Base-by-base conservation (phyloP, 30 jellyfish, hydroid and myxozoan species). In the Cassiopea xamachana region DNA sequence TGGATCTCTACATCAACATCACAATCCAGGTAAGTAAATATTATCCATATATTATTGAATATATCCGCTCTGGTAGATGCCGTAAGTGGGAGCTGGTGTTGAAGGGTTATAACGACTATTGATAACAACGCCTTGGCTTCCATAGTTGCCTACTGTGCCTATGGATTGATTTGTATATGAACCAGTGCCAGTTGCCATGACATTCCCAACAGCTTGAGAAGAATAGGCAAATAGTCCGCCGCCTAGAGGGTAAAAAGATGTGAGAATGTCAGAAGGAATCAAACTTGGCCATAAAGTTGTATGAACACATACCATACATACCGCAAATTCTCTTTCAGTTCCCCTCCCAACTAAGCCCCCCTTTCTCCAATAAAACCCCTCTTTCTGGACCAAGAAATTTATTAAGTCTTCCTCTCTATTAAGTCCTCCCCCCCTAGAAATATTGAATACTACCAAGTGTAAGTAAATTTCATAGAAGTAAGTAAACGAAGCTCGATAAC, bases 101-200 rank as follows among this genome's bases (percentile, higher is more conserved):
- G 83, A 62, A 19, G 94, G 67, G 77, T 47, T 69, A 69, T 74
- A 75, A n/a, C 89, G 94, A 49, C 83, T 67, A 48, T 60, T 74
- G 51, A 27, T 59, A 18, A 39, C 75, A 5, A 61, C 75, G 17
- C 61, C 83, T 58, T 75, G 86, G 69, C 51, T 77, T 19, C 86
- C 85, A 16, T 73, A 67, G 49, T 50, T 84, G 7, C 80, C 17
- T 1, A 77, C 69, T 60, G 94, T 46, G 12, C 78, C 77, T 18
- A 39, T 19, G 12, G 93, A 67, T 77, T 64, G 86, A 18, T 70
- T 84, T 48, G 97, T 45, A 51, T 74, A 90, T 12, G 89, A 83
- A n/a, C 93, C 98, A 13, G 98, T 79, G 39, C 97, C 97, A 1
- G 99, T 88, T 55, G 99, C 97, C 99, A 96, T 96, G 83, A 96